phyloP scores from a whole-genome alignment of 2,888 invertebrate genomes.

The Drosophila koepferae region DNA sequence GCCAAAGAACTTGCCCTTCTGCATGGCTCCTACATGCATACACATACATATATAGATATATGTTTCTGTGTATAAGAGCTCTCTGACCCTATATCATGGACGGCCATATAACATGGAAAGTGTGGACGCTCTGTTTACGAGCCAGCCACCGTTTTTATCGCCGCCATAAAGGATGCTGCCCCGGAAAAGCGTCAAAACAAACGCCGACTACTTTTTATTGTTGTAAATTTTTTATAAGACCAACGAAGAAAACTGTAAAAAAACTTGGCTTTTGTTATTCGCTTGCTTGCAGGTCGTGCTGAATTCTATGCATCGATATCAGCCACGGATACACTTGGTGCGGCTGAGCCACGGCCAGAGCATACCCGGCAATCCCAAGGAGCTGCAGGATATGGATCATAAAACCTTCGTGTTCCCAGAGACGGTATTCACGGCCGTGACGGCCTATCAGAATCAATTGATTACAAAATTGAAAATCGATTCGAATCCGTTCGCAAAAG shows the following conservation, averaged over 20 bases:
- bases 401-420: slow-evolving; percentile 99
- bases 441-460: slow-evolving; percentile 99
- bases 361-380: slow-evolving; percentile 90
- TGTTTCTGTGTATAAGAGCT: background rate
- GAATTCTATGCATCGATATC: slow-evolving; percentile 99
- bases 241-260: slow-evolving; percentile 12
- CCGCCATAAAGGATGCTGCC: slow-evolving; percentile 66
- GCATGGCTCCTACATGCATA: background rate
- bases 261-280: background rate
- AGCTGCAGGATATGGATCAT: slow-evolving; percentile 96
- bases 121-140: slow-evolving; percentile 73
- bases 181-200: slow-evolving; percentile 70
- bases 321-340: slow-evolving; percentile 98
- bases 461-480: slow-evolving; percentile 99
- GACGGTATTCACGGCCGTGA: slow-evolving; percentile 99
- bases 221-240: slow-evolving; percentile 71
- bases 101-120: slow-evolving; percentile 38
- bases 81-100: slow-evolving; percentile 14
- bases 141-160: slow-evolving; percentile 73
- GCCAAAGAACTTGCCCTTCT: background rate
- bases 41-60: background rate
- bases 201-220: slow-evolving; percentile 72
- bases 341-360: slow-evolving; percentile 93
- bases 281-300: slow-evolving; percentile 93
- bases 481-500: slow-evolving; percentile 99